Base-by-base conservation (phyloP, 2,888 invertebrate species). In the Cistogaster globosa region DNA sequence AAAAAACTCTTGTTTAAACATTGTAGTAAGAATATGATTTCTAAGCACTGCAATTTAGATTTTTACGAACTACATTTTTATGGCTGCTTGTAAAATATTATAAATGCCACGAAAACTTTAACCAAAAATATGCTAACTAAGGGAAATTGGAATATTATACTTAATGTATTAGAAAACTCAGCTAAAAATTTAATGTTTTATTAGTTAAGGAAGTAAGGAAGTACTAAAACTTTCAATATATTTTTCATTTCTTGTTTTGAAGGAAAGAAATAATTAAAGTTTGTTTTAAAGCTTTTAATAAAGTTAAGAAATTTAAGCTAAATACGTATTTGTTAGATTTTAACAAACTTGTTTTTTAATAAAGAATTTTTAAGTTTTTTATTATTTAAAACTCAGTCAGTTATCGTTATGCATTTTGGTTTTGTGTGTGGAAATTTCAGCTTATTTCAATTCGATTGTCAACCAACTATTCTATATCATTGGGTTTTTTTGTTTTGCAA, bases 111-210 rank as follows among this genome's bases (percentile, higher is more conserved):
- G 16, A 55, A 74, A 75, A 69, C 45, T 69, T 62, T 38, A 55
- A 5, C 38, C 26, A 18, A 57, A 63, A 42, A 60, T 32, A 57
- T 51, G 8, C 16, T 63, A 14, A 42, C 32, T 12, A n/a, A 62
- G 20, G 22, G 16, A 18, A 45, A 20, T 32, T 32, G 3, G 6
- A 58, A 38, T 58, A 42, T 2, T 14, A 16, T 48, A 16, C 18
- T 22, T n/a, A 26, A 67, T 22, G n/a, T 38, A 38, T 36, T 7
- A 65, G 36, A 42, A 42, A 57, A 79, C 12, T 58, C 11, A 8
- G 18, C 11, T 20, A 83, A 83, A 68, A 72, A 58, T 74, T 68
- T 32, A 72, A 72, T 80, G 57, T 60, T 68, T 84, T 71, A 72
- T n/a, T 32, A 36, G 58, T 67, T 71, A 62, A 22, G 18, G 65